Percentiles rank a stretch among this genome's conserved stretches.
phyloP scores from a whole-genome alignment of 2,113 vertebrate genomes.

The Muntiacus reevesi region DNA sequence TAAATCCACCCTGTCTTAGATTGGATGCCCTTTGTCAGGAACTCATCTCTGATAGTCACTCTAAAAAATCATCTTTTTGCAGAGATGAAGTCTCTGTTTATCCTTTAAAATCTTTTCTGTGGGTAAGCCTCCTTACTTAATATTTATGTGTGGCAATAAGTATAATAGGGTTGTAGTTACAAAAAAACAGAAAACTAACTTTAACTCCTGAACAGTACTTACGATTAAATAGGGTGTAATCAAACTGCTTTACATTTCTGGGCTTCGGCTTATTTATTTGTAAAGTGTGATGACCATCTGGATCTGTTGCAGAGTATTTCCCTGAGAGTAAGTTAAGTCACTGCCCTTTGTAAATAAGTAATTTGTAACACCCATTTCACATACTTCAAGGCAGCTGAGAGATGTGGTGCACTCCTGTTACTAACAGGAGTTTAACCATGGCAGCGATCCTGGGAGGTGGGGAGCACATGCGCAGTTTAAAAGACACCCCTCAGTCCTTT shows the following conservation, averaged over 20 bases:
- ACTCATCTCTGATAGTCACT: not conserved
- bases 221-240: not conserved
- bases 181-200: not conserved
- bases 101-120: not conserved
- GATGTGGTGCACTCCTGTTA: not conserved
- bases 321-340: slow-evolving; percentile 10
- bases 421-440: not conserved
- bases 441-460: not conserved
- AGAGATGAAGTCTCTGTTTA: not conserved
- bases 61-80: slow-evolving; percentile 13
- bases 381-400: not conserved
- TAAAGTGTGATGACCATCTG: not conserved
- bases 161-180: not conserved
- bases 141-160: not conserved
- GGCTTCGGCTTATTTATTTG: not conserved
- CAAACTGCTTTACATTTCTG: not conserved
- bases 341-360: not conserved
- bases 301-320: not conserved
- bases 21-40: not conserved
- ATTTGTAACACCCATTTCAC: not conserved
- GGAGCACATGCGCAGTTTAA: not conserved
- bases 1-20: not conserved
- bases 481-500: not conserved
- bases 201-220: not conserved
- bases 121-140: not conserved